Conservation (phyloP, 2,888 invertebrate genomes). For the Ophraella communa region DNA sequence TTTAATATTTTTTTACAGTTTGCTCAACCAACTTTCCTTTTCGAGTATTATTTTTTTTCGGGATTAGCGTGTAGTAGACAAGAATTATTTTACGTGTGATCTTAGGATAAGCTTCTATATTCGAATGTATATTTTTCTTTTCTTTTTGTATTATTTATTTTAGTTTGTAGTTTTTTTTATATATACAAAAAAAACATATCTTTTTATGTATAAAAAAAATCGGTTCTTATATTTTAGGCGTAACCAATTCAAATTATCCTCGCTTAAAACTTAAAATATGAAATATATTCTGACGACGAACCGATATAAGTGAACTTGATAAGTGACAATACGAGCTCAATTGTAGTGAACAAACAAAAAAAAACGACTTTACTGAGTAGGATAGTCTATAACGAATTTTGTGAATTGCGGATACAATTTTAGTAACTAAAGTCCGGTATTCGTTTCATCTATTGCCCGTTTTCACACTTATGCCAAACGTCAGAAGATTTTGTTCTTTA, state of each 20-base stretch:
- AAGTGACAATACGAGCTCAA: constrained; percentile 29
- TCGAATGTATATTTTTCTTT: constrained; percentile 26
- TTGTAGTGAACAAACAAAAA: no score
- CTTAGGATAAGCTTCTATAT: constrained; percentile 17
- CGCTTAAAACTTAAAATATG: constrained; percentile 3
- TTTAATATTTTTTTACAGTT: not conserved
- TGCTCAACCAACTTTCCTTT: not conserved
- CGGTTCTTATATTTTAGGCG: constrained; percentile 2
- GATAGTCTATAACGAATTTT: no score
- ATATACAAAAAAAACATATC: constrained; percentile 22
- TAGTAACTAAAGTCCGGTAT: no score
- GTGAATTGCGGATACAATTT: no score
- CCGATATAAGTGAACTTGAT: constrained; percentile 7
- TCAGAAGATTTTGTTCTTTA: no score
- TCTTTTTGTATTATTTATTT: constrained; percentile 29
- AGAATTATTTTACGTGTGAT: constrained; percentile 21
- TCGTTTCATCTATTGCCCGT: no score
- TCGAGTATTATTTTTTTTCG: not conserved
- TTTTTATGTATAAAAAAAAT: constrained; percentile 10
- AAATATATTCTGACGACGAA: not conserved
- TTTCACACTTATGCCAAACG: no score
- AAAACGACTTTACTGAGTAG: no score
- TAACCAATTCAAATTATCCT: not conserved
- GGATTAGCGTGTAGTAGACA: not conserved
- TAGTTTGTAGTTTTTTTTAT: constrained; percentile 16